Evolutionary conservation across 2,888 invertebrate genomes (phyloP).

Genomic region (Drosophila setosimentum): DNA sequence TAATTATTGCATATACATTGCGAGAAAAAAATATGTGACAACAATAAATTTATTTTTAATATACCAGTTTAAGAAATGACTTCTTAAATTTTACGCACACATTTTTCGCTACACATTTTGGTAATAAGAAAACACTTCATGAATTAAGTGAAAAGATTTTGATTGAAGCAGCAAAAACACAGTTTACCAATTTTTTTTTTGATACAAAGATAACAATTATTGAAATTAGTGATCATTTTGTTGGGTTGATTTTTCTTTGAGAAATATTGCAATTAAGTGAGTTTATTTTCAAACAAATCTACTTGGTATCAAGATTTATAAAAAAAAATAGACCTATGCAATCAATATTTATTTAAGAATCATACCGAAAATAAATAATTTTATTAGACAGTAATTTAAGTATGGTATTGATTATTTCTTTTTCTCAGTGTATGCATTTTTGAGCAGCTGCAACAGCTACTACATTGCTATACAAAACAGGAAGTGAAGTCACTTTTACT

Average conservation of each 20-base stretch:
- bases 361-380: neutral
- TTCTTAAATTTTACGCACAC: neutral
- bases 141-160: neutral
- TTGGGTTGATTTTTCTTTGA: rapidly evolving
- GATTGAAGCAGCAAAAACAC: neutral
- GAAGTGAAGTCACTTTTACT: constrained; percentile 63
- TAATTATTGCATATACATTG: constrained; percentile 51
- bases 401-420: neutral
- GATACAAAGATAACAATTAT: too few relatives aligned
- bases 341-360: neutral
- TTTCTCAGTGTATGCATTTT: neutral
- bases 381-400: too few relatives aligned
- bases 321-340: neutral
- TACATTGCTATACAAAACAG: constrained; percentile 45
- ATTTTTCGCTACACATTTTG: neutral
- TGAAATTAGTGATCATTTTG: neutral
- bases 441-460: constrained; percentile 38
- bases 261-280: neutral
- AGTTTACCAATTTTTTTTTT: neutral
- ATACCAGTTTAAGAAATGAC: neutral
- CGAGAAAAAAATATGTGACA: neutral
- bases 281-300: neutral
- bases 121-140: neutral
- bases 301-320: neutral
- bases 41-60: neutral